phyloP scores from a whole-genome alignment of 2,113 vertebrate genomes.

The Xenopus borealis region DNA sequence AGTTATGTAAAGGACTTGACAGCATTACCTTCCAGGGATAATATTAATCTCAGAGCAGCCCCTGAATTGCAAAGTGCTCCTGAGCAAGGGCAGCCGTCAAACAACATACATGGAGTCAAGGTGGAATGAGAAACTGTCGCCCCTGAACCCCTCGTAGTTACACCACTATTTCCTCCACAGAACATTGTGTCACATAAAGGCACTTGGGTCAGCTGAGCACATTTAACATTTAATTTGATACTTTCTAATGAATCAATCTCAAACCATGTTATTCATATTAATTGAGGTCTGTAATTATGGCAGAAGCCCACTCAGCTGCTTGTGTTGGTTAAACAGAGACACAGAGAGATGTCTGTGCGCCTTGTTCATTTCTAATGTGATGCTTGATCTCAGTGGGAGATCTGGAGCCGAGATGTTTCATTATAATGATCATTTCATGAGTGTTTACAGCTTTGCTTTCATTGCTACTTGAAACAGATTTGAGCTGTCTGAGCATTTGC shows the following conservation, averaged over 20 bases:
- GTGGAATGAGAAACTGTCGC: too few relatives aligned
- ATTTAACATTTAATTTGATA: neutral
- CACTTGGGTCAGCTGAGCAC: neutral
- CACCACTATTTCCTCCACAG: neutral
- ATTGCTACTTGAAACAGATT: conserved; percentile 5
- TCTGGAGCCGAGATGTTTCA: conserved; percentile 16
- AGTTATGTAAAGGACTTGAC: too few relatives aligned
- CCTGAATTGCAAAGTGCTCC: too few relatives aligned
- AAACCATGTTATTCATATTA: conserved; percentile 11
- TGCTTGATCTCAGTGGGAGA: conserved; percentile 10
- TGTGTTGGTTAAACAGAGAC: conserved; percentile 6
- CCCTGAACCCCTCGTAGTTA: too few relatives aligned
- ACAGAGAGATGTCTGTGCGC: neutral
- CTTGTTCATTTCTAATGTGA: conserved; percentile 2
- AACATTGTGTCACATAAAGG: neutral
- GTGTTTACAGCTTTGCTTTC: conserved; percentile 34
- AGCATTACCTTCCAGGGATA: too few relatives aligned
- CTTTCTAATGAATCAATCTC: neutral
- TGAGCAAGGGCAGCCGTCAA: too few relatives aligned
- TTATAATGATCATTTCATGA: conserved; percentile 25
- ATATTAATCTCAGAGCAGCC: too few relatives aligned
- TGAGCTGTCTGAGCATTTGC: neutral
- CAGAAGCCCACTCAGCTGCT: neutral
- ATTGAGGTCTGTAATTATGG: neutral
- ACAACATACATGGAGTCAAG: too few relatives aligned